Evolutionary conservation across 2,888 invertebrate species (phyloP), one percentile per base, ranked within the genome.

Genomic region (Sarcophaga rosellei): DNA sequence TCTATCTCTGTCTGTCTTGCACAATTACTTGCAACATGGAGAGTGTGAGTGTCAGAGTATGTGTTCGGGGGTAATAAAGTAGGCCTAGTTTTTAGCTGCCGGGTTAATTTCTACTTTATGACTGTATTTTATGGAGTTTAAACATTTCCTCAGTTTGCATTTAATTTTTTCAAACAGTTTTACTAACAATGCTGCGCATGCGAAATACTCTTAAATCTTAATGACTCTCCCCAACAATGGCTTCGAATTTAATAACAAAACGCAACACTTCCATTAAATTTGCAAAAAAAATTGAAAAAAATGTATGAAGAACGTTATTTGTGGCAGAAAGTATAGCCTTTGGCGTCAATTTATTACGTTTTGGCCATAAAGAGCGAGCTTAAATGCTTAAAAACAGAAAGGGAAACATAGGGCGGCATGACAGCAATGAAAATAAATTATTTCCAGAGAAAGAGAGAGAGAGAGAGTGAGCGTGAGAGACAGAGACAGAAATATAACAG

Each of bases 171-270:
- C 20, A 8, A 17, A 21, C 44, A 5, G 2, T 57, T 23, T 73
- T 15, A 12, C 66, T 79, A 78, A 77, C 78, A 79, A 84, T 75
- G 57, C 35, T 44, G 87, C 85, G 88, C 88, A 88, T 88, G 88
- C 81, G 88, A 88, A 87, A 73, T 80, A 85, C 62, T 88, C 87
- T 88, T 89, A 88, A 89, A 88, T 88, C 88, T 88, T 88, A 88
- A 88, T 88, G 88, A 86, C 84, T 85, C 88, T 85, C 79, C 87
- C 81, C 17, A 68, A 77, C 84, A 78, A 78, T 68, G 66, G 69
- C n/a, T 53, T 53, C 17, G 3, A 15, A 15, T 53, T 12, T 15
- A 53, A 17, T 53, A 53, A 21, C 20, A 65, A 77, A 85, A 85
- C 77, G 85, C 85, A 85, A 85, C 63, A 74, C 53, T 59, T 25